phyloP scores from a whole-genome alignment of 2,797 vertebrate genomes.

The Megaceryle alcyon region DNA sequence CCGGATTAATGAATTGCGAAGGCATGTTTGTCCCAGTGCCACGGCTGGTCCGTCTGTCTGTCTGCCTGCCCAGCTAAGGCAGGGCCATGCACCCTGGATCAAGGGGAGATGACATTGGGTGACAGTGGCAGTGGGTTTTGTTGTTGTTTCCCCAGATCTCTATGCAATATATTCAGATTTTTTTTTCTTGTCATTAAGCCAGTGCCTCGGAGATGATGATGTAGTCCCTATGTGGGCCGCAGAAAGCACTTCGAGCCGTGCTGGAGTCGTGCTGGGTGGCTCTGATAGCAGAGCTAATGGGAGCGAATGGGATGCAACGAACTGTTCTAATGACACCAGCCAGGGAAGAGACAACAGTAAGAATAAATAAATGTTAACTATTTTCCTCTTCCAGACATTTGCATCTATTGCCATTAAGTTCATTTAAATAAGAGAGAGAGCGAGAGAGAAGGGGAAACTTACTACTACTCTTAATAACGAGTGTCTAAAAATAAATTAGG shows the following conservation, averaged over 20 bases:
- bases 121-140: not conserved
- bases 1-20: slow-evolving; percentile 30
- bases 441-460: slow-evolving; percentile 71
- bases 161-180: slow-evolving; percentile 79
- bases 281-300: slow-evolving; percentile 97
- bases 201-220: slow-evolving; percentile 93
- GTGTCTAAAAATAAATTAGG: slow-evolving; percentile 81
- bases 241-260: slow-evolving; percentile 93
- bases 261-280: slow-evolving; percentile 94
- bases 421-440: slow-evolving; percentile 88
- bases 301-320: slow-evolving; percentile 93
- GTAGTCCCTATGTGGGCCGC: slow-evolving; percentile 92
- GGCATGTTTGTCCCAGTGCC: not conserved
- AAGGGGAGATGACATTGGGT: not conserved
- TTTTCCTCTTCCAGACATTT: slow-evolving; percentile 91
- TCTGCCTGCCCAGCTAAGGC: accelerated
- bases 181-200: slow-evolving; percentile 92
- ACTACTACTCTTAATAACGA: slow-evolving; percentile 79
- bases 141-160: slow-evolving; percentile 73
- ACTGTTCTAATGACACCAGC: slow-evolving; percentile 95
- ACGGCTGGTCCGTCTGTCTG: not conserved
- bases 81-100: accelerated
- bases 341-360: slow-evolving; percentile 94
- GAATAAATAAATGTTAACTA: slow-evolving; percentile 99
- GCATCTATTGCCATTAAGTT: slow-evolving; percentile 94